These are phyloP conservation scores for Lepidocyrtinus sp. DNA, from an alignment of 2,888 invertebrate genomes.

Conservation along the genomic window DNA sequence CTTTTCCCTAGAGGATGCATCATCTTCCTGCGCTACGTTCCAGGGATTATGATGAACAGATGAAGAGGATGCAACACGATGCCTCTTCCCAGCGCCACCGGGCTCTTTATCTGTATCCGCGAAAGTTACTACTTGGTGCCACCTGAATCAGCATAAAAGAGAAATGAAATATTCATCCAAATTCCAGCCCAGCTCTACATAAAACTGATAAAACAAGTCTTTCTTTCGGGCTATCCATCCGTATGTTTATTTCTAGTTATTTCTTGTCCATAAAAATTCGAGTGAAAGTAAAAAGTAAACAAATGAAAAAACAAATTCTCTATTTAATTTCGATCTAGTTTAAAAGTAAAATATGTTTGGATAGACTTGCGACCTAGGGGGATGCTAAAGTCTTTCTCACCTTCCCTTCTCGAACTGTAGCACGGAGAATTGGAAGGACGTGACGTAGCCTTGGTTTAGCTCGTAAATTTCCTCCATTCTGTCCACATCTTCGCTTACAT, in stretches of 20 bases:
- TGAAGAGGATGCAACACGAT: conserved; percentile 25
- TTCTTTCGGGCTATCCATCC: too few species aligned
- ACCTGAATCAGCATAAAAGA: conserved; percentile 40
- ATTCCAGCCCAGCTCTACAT: too few species aligned
- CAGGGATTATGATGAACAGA: conserved; percentile 36
- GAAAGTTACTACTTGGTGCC: conserved; percentile 53
- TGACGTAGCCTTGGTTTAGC: conserved; percentile 38
- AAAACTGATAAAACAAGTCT: too few species aligned
- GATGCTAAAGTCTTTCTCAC: too few species aligned
- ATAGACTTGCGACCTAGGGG: too few species aligned
- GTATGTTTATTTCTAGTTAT: too few species aligned
- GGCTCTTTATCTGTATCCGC: conserved; percentile 54
- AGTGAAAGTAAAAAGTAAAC: not conserved
- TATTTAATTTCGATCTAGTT: too few species aligned
- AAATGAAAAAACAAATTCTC: too few species aligned
- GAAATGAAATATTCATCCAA: not conserved
- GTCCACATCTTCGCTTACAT: conserved; percentile 22
- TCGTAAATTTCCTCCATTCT: conserved; percentile 32
- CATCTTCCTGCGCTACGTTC: conserved; percentile 20
- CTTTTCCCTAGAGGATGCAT: conserved; percentile 27
- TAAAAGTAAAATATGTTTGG: too few species aligned
- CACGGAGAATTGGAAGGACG: conserved; percentile 64
- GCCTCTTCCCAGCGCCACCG: conserved; percentile 33
- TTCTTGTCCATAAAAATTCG: too few species aligned
- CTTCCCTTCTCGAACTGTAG: conserved; percentile 67